phyloP scores from a whole-genome alignment of 2,888 invertebrate species.

The Hirtodrosophila confusa region DNA sequence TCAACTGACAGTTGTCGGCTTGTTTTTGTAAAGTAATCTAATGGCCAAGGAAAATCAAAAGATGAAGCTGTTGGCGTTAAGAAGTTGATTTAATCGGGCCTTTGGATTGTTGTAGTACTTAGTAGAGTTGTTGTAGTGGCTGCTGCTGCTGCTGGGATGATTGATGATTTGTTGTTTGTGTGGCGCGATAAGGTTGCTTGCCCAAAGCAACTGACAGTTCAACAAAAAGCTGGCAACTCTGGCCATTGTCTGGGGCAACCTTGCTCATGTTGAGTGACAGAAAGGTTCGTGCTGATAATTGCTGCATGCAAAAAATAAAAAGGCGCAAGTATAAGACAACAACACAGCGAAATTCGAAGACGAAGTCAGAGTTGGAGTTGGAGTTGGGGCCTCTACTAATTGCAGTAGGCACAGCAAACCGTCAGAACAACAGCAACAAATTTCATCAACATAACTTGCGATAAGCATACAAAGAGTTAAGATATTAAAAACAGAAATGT shows the following conservation, averaged over 20 bases:
- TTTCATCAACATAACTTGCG: conserved; percentile 26
- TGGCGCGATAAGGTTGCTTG: conserved; percentile 55
- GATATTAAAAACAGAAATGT: conserved; percentile 15
- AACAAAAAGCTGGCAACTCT: conserved; percentile 44
- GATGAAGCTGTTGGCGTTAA: conserved; percentile 71
- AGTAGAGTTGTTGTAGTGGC: conserved; percentile 4
- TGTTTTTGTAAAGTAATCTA: conserved; percentile 51
- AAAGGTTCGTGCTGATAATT: conserved; percentile 73
- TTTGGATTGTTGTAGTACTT: conserved; percentile 34
- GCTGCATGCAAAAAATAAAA: conserved; percentile 56
- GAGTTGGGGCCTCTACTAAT: conserved; percentile 42
- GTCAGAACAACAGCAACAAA: conserved; percentile 5
- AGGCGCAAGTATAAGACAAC: neutral
- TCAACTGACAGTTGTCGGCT: conserved; percentile 9
- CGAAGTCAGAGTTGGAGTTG: conserved; percentile 16
- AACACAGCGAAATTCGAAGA: conserved; percentile 1
- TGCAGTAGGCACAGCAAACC: conserved; percentile 36
- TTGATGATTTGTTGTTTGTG: conserved; percentile 64
- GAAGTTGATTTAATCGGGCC: conserved; percentile 63
- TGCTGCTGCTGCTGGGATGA: conserved; percentile 40
- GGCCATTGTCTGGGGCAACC: conserved; percentile 65
- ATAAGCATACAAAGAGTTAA: conserved; percentile 36
- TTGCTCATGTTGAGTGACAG: conserved; percentile 67
- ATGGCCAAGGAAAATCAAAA: conserved; percentile 23
- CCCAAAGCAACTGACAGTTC: conserved; percentile 34